A percentile compares a stretch with the other conserved stretches of the same genome.
These are phyloP conservation scores for Champsocephalus gunnari DNA, from an alignment of 2,797 vertebrate species.

Conservation along the genomic window DNA sequence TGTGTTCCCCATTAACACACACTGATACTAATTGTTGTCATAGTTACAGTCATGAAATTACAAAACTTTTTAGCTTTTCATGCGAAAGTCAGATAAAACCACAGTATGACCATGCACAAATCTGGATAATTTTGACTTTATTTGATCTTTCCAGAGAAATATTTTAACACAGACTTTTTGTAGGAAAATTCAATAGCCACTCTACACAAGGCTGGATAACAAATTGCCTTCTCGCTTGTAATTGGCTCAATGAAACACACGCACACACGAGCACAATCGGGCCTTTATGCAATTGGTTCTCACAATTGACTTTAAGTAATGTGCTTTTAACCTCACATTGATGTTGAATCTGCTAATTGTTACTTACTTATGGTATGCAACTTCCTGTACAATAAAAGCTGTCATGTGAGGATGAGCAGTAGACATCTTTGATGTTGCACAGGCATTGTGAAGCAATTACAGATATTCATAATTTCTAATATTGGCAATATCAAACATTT, in stretches of 20 bases:
- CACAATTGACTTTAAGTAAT: neutral
- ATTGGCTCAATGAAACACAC: slow-evolving; percentile 32
- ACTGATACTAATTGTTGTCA: slow-evolving; percentile 2
- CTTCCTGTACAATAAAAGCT: slow-evolving; percentile 20
- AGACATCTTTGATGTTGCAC: slow-evolving; percentile 25
- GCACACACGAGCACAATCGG: too few species aligned
- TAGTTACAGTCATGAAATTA: neutral
- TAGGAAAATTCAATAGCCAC: slow-evolving; percentile 5
- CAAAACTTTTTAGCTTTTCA: neutral
- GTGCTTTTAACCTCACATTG: slow-evolving; percentile 3
- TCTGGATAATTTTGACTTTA: neutral
- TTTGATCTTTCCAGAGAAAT: slow-evolving; percentile 14
- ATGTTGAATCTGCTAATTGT: slow-evolving; percentile 14
- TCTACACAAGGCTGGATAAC: slow-evolving; percentile 22
- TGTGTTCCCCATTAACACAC: neutral
- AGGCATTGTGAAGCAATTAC: slow-evolving; percentile 44
- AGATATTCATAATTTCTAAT: slow-evolving; percentile 26
- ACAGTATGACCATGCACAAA: neutral
- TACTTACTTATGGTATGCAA: neutral
- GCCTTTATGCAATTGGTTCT: slow-evolving; percentile 9
- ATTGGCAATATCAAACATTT: slow-evolving; percentile 25
- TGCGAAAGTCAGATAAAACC: neutral
- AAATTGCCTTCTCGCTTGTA: slow-evolving; percentile 11
- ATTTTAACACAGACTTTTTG: slow-evolving; percentile 7
- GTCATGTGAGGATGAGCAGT: slow-evolving; percentile 18